Evolutionary conservation across 2,797 vertebrate species (phyloP).

Genomic region (Acanthurus leucopareius): DNA sequence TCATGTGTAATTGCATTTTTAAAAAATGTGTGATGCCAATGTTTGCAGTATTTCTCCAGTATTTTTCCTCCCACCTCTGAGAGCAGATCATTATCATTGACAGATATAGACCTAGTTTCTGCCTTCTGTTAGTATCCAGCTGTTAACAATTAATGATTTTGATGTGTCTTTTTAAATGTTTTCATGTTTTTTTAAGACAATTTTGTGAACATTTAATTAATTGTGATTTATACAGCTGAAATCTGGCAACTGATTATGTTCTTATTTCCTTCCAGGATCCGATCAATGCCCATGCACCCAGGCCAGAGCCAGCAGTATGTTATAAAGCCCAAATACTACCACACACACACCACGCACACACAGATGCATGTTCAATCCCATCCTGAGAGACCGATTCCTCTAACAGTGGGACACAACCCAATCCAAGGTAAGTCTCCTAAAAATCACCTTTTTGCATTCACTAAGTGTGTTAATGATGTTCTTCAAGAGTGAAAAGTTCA

Average conservation of each 20-base stretch:
- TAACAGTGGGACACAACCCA: slow-evolving; percentile 87
- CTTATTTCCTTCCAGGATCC: slow-evolving; percentile 83
- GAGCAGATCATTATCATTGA: too few relatives aligned
- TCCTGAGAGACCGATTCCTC: slow-evolving; percentile 89
- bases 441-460: not conserved
- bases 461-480: not conserved
- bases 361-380: slow-evolving; percentile 86
- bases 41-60: too few relatives aligned
- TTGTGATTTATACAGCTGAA: not conserved
- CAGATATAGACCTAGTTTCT: too few relatives aligned
- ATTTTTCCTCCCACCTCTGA: too few relatives aligned
- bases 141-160: too few relatives aligned
- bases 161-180: not conserved
- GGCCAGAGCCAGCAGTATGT: slow-evolving; percentile 92
- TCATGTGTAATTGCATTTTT: too few relatives aligned
- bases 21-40: too few relatives aligned
- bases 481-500: not conserved
- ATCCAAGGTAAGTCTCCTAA: slow-evolving; percentile 88
- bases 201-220: not conserved
- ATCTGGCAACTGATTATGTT: slow-evolving; percentile 3
- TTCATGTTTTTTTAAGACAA: not conserved
- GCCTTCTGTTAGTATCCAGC: too few relatives aligned
- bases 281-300: slow-evolving; percentile 88
- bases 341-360: slow-evolving; percentile 85
- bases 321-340: slow-evolving; percentile 94